Percentiles rank a stretch among this genome's conserved stretches.
Evolutionary conservation across 23 tunicate genomes (phyloP).

Genomic region (Styela clava): DNA sequence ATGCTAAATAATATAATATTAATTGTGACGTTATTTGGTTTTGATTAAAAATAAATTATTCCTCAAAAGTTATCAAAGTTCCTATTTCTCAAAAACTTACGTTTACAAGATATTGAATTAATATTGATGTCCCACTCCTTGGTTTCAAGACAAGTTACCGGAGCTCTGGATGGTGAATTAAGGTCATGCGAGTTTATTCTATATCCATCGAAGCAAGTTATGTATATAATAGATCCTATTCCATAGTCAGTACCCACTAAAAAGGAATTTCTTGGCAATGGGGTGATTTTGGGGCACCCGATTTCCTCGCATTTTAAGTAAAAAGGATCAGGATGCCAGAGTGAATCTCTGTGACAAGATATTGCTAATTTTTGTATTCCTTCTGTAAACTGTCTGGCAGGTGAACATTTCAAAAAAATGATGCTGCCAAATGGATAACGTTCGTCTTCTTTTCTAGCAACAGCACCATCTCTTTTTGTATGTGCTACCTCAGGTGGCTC

Average conservation of each 20-base stretch:
- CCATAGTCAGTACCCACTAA: conserved; percentile 50
- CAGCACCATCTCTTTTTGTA: conserved; percentile 36
- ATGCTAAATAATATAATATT: too few species aligned
- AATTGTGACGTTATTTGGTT: too few species aligned
- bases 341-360: conserved; percentile 66
- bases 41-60: too few species aligned
- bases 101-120: conserved; percentile 23
- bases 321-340: conserved; percentile 63
- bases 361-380: conserved; percentile 41
- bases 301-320: conserved; percentile 51
- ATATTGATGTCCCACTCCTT: conserved; percentile 45
- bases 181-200: conserved; percentile 23
- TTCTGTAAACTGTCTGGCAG: conserved; percentile 32
- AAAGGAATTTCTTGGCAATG: conserved; percentile 37
- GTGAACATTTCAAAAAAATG: conserved; percentile 38
- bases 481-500: conserved; percentile 49
- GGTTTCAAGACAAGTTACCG: conserved; percentile 29
- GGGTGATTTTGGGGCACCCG: conserved; percentile 35
- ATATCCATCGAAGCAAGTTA: conserved; percentile 56
- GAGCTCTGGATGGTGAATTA: background rate
- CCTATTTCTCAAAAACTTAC: too few species aligned
- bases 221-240: conserved; percentile 26
- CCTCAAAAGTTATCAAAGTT: too few species aligned
- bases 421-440: conserved; percentile 44
- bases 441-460: conserved; percentile 8